Evolutionary conservation across 2,797 vertebrate species (phyloP).

Genomic region (Psittacula echo): DNA sequence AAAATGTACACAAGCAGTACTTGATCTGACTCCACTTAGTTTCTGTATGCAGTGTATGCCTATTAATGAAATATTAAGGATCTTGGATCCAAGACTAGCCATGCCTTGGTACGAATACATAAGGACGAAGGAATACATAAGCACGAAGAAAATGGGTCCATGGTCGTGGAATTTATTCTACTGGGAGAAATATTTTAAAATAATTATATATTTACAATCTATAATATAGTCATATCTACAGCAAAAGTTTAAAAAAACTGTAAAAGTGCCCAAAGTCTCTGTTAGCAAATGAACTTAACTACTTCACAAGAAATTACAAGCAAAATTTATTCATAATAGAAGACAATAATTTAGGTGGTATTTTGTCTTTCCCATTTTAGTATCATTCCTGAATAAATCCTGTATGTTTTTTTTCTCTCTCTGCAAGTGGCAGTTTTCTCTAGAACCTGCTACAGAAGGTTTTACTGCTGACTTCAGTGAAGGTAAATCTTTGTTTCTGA

Average conservation of each 20-base stretch:
- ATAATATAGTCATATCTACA: neutral
- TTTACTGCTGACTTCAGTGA: neutral
- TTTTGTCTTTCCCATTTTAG: neutral
- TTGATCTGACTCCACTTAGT: neutral
- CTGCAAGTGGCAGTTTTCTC: neutral
- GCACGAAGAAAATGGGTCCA: neutral
- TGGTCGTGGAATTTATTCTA: neutral
- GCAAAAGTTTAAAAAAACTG: neutral
- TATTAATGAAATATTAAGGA: neutral
- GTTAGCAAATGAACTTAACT: neutral
- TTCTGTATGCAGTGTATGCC: neutral
- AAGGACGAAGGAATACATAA: neutral
- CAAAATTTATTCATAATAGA: neutral
- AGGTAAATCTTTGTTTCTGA: neutral
- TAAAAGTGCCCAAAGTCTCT: neutral
- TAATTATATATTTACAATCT: neutral
- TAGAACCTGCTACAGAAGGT: neutral
- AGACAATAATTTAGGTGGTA: neutral
- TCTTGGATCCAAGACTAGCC: neutral
- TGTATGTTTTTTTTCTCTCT: fast-evolving
- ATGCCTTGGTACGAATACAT: neutral
- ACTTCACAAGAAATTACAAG: neutral
- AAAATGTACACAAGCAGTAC: neutral
- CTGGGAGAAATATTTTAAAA: neutral
- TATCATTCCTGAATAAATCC: neutral